Evolutionary conservation across 1,140 invertebrate species (phyloP).

Genomic region (Eriosoma lanigerum): DNA sequence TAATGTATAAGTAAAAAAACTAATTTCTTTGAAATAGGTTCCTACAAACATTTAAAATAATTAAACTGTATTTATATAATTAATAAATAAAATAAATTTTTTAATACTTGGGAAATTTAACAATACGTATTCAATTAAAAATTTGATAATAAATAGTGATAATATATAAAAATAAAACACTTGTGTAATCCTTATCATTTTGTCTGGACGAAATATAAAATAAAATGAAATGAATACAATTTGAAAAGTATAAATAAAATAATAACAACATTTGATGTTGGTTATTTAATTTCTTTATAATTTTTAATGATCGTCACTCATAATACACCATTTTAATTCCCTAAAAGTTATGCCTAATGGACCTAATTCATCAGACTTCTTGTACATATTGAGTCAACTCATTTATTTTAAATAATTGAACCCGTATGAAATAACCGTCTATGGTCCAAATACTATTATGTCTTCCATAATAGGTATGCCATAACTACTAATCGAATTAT

Average conservation of each 20-base stretch:
- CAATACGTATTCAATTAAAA: conserved; percentile 3
- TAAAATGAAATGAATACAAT: background rate
- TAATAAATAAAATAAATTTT: no score
- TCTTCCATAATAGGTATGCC: no score
- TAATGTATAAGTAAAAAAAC: no score
- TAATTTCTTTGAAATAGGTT: no score
- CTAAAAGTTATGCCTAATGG: background rate
- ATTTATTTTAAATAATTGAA: background rate
- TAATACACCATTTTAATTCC: background rate
- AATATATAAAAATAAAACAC: no score
- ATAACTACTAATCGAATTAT: no score
- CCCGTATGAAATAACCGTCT: background rate
- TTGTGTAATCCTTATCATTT: background rate
- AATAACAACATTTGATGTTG: conserved; percentile 2
- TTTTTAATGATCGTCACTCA: background rate
- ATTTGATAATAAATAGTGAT: no score
- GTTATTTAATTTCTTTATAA: background rate
- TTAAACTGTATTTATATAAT: no score
- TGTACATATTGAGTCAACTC: background rate
- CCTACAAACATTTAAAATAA: no score
- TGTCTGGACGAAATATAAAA: background rate
- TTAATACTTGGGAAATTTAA: no score
- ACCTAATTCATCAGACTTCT: background rate
- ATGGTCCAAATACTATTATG: no score
- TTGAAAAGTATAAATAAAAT: conserved; percentile 6